Evolutionary conservation across 1,140 invertebrate genomes (phyloP), one percentile per base, ranked within the genome.

Genomic region (Apis dorsata): DNA sequence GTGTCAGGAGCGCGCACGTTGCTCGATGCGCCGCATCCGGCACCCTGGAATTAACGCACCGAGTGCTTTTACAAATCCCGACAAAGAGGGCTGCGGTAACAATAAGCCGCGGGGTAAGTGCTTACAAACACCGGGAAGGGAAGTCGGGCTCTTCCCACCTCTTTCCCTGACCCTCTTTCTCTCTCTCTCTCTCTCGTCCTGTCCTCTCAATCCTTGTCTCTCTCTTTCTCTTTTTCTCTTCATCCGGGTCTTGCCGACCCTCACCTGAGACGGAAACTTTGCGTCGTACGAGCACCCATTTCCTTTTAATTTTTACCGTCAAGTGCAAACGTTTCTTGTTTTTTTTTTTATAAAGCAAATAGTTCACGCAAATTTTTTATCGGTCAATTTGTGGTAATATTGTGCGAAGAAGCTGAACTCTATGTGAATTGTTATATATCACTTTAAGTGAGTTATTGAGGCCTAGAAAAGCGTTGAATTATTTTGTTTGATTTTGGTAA

Each of bases 31-130:
- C 86, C 66, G 83, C 63, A 80, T 83, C 86, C 81, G 84, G 76
- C 85, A 80, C 87, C 85, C 87, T 85, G 79, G 86, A 91, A 91
- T 91, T 91, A 91, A 91, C 89, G 90, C 87, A 89, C 79, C 86
- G 87, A 91, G 90, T 90, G 90, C 88, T 91, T 92, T 90, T 87
- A 90, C 88, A 92, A 90, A 91, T 90, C 86, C 89, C 86, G 86
- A 91, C 90, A 91, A 90, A 90, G 89, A 91, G 90, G 90, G 83
- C 88, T 86, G 90, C 57, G 89, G 90, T 89, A 91, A 92, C 91
- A 92, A 92, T 92, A 91, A 92, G 89, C 91, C 89, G 81, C 79
- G 87, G 87, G 88, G 85, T 91, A 90, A 91, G 90, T 91, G 91
- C 91, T 91, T 92, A 90, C 90, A 91, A 90, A 92, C 87, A 91